Evolutionary conservation across 2,888 invertebrate species (phyloP), one percentile per base, ranked within the genome.

Genomic region (Sphaerophoria taeniata): DNA sequence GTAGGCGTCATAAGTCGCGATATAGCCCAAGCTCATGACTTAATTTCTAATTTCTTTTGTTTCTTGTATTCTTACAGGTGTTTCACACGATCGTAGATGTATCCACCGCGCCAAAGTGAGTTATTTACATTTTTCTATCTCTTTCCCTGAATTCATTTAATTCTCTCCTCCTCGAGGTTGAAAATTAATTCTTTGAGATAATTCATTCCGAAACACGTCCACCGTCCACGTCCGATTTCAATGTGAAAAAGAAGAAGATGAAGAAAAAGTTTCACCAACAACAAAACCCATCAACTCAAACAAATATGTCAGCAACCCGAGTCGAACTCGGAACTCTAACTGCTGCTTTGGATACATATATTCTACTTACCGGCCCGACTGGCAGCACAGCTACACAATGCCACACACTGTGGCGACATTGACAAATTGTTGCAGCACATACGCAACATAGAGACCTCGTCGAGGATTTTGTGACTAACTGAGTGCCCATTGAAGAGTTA

Each of bases 321-420:
- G 47, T 36, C 12, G 39, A 4, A n/a, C 5, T 12, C 9, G 12
- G 3, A 14, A 63, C 16, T 65, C 12, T 49, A 65, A 65, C 49
- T 2, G 1, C 24, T 65, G 51, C 39, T 63, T 63, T 39, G 36
- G 67, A 53, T 53, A 49, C 24, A 53, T 53, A 53, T 67, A 39
- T 24, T 58, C 5, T 14, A 39, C 58, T 58, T 36, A 58, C 14
- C 60, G 51, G n/a, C 43, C 24, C 39, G 31, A 39, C 16, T n/a
- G 43, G 34, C 53, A 31, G 43, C 53, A 14, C 36, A 12, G 16
- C 33, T 71, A 63, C 31, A 63, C 51, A 36, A 39, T 65, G 65
- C 70, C 74, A 82, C 80, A 80, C 84, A 81, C 70, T 76, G 45
- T 65, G 75, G 58, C 80, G 85, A 85, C 85, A 85, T 61, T 81